Evolutionary conservation across 1,140 invertebrate species (phyloP), one percentile per base, ranked within the genome.

Genomic region (Cherax destructor): DNA sequence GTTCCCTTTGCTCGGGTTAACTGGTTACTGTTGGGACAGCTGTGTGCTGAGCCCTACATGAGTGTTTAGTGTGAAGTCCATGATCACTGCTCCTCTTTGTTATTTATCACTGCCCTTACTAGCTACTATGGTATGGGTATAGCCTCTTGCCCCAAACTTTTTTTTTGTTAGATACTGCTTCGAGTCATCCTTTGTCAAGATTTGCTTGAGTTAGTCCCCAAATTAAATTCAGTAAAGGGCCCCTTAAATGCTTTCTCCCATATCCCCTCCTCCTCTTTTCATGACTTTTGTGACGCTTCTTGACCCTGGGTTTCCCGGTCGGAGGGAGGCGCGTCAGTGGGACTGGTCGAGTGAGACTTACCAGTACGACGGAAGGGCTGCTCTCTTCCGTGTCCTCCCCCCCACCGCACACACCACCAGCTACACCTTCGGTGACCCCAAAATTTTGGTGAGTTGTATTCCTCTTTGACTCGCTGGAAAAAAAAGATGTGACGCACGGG

Each of bases 321-420:
- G 98, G 84, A 96, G 99, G n/a, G 97, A 97, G 92, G 96, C 96
- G 30, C 99, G 98, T 98, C 96, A 97, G 93, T 98, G 98, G 97
- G 98, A 98, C 3, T 95, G 96, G 0, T 96, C 97, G 9, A 96
- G 97, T 93, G 97, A 99, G 94, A 96, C 96, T 74, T 98, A 98
- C 93, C 97, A 96, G 88, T 99, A 99, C 94, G 97, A 98, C 93
- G 96, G 0, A 97, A 98, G 91, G 98, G 98, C 95, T 98, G 87
- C 94, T 99, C 21, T 96, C 97, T 11, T 97, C 98, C 95, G 96
- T 98, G 49, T 81, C 89, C 74, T 88, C 92, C 7, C n/a, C n/a
- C 83, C 77, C 16, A 94, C 94, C 41, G 72, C 92, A 93, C 97
- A 97, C 52, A 96, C 96, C 9, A 96, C 96, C 93, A 96, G 95